phyloP scores from a whole-genome alignment of 2,113 vertebrate genomes.

The Dicentrarchus labrax region DNA sequence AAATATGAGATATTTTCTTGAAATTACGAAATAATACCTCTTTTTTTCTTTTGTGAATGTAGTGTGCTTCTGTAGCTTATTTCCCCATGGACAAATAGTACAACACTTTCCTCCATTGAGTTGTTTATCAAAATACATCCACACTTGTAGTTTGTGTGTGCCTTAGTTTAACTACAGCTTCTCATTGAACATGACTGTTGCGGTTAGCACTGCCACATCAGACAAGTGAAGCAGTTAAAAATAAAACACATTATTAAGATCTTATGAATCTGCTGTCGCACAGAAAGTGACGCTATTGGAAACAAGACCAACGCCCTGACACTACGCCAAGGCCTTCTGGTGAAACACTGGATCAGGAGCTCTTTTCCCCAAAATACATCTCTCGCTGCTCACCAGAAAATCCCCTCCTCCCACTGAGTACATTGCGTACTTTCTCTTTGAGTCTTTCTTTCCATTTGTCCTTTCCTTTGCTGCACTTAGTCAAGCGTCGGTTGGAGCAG shows the following conservation, averaged over 20 bases:
- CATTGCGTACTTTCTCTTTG: conserved; percentile 62
- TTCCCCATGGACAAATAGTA: not conserved
- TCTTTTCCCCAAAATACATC: conserved; percentile 60
- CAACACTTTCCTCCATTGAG: not conserved
- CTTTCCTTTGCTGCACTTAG: conserved; percentile 58
- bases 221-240: conserved; percentile 66
- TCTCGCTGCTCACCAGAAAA: conserved; percentile 59
- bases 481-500: conserved; percentile 55
- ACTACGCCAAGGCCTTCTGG: conserved; percentile 66
- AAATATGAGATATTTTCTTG: too few species aligned
- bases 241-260: conserved; percentile 74
- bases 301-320: conserved; percentile 77
- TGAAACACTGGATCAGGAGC: conserved; percentile 48
- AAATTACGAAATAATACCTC: too few species aligned
- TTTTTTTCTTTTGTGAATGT: too few species aligned
- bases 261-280: conserved; percentile 51
- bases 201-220: conserved; percentile 57
- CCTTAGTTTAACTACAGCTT: conserved; percentile 27
- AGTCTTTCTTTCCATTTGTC: conserved; percentile 76
- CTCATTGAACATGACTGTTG: conserved; percentile 38
- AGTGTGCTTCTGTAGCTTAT: too few species aligned
- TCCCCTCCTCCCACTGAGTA: conserved; percentile 60
- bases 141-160: not conserved
- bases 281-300: conserved; percentile 65
- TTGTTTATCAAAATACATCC: conserved; percentile 19